Base-by-base conservation (phyloP, 2,113 vertebrate species). In the Oncorhynchus gorbuscha region DNA sequence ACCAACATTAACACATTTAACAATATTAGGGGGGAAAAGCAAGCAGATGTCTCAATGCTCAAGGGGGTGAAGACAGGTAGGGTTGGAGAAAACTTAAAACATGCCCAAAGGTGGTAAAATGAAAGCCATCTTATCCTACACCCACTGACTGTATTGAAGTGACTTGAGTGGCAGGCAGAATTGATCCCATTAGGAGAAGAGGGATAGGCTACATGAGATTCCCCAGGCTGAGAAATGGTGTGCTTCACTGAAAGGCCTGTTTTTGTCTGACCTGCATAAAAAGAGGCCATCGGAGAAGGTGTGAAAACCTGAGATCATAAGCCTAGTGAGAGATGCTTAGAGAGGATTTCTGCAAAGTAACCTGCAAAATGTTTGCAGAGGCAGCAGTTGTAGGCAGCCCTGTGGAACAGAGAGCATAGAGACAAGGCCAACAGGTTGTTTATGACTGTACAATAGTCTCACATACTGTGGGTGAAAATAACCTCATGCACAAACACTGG, bases 331-430 rank as follows among this genome's bases (percentile, higher is more conserved):
- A 67, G 51, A 59, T 49, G 9, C 35, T 39, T 8, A 39, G 51
- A 80, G 39, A 71, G 79, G 73, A 45, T 30, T 68, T 76, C 51
- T 73, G 72, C 65, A 75, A 71, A 82, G 24, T 75, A 71, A 55
- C 73, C 61, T 77, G 71, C 20, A 66, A 66, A 69, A 69, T 79
- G 79, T 85, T 84, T 88, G 81, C 83, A 79, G 78, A 86, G 69
- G 71, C 69, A 85, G 79, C 51, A 82, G 66, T 69, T 78, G 22
- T 3, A 22, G 24, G 74, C 73, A 81, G 32, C 32, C 32, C 55
- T 30, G 74, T 73, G 79, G 22, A 58, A 72, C 4, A 20, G 79
- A 74, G 64, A 77, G 39, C 45, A 69, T 32, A 32, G 32, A 32
- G 32, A 32, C 4, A 7, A 35, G 51, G 18, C 18, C 5, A 58